Conservation (phyloP, 2,888 invertebrate species). For the Pachycephus smyrnensis region DNA sequence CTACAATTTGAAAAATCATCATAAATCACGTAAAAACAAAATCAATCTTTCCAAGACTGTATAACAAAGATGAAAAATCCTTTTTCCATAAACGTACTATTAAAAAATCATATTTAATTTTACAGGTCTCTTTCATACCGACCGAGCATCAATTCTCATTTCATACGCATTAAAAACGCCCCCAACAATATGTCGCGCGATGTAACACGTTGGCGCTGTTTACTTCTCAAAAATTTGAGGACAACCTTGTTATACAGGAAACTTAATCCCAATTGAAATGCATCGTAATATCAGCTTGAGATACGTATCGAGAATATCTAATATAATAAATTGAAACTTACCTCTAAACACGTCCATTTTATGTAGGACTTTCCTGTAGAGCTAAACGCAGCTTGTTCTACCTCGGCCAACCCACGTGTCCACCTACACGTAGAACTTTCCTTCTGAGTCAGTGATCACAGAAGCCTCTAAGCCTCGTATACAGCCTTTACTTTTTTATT, state of each 20-base stretch:
- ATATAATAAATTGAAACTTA: background rate
- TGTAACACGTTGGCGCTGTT: background rate
- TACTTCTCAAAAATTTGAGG: background rate
- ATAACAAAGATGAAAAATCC: background rate
- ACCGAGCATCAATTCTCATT: background rate
- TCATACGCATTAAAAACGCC: background rate
- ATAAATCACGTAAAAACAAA: background rate
- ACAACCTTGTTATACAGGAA: background rate
- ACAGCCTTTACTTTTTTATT: too few species aligned
- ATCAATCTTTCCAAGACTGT: background rate
- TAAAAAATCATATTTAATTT: background rate
- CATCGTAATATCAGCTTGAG: background rate
- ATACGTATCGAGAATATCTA: background rate
- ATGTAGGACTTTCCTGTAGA: background rate
- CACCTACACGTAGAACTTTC: slow-evolving; percentile 5
- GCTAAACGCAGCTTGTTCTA: background rate
- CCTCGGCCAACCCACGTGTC: background rate
- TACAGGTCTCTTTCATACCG: background rate
- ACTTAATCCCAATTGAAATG: background rate
- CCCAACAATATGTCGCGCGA: background rate
- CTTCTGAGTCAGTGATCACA: background rate
- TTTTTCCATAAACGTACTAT: background rate
- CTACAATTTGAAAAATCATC: background rate
- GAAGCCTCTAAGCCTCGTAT: background rate
- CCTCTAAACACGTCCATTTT: slow-evolving; percentile 17